phyloP scores from a whole-genome alignment of 2,888 invertebrate genomes.

The Caenorhabditis angaria region DNA sequence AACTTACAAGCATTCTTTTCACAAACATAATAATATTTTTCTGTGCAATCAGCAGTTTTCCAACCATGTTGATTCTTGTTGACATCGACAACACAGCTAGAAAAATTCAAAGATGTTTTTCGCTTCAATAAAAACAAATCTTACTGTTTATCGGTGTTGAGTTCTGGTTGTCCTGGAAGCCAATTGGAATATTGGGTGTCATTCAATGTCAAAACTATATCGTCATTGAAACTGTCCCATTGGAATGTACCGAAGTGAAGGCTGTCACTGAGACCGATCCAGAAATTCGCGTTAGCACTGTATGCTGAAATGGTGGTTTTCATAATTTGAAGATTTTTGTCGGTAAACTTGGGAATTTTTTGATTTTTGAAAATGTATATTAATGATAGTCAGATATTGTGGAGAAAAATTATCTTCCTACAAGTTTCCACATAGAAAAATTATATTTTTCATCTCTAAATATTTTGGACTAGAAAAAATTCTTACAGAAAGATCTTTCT shows the following conservation, averaged over 20 bases:
- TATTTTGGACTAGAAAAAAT: too few relatives aligned
- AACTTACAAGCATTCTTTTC: conserved; percentile 47
- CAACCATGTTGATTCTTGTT: conserved; percentile 33
- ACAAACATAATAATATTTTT: conserved; percentile 43
- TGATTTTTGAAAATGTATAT: too few relatives aligned
- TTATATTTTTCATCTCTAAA: too few relatives aligned
- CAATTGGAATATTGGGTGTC: conserved; percentile 49
- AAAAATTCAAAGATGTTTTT: background rate
- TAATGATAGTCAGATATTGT: too few relatives aligned
- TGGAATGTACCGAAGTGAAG: conserved; percentile 34
- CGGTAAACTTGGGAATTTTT: too few relatives aligned
- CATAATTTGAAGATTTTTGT: too few relatives aligned
- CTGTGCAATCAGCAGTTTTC: conserved; percentile 36
- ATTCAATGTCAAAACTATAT: conserved; percentile 25
- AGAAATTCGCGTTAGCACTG: conserved; percentile 28
- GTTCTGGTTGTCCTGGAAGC: conserved; percentile 43
- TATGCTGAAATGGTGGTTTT: background rate
- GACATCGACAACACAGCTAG: conserved; percentile 42
- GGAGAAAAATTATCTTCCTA: too few relatives aligned
- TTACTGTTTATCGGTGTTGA: conserved; percentile 17
- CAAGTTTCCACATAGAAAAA: too few relatives aligned
- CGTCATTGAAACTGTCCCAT: conserved; percentile 47
- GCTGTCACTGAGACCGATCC: conserved; percentile 57
- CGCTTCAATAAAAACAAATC: background rate
- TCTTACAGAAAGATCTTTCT: too few relatives aligned